Evolutionary conservation across 2,888 invertebrate genomes (phyloP), one percentile per base, ranked within the genome.

Genomic region (Leucania comma): DNA sequence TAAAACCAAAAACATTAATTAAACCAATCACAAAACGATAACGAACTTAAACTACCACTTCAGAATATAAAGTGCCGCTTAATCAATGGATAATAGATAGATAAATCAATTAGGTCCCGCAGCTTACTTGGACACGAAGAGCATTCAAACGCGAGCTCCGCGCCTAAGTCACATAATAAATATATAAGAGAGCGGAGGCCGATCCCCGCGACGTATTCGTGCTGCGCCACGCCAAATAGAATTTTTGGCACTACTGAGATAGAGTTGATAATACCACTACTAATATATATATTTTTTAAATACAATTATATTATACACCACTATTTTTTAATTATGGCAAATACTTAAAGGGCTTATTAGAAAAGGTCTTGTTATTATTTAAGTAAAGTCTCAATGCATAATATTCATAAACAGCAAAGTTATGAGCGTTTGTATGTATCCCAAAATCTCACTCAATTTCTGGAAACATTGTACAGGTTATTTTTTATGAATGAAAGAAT

Each of bases 181-280:
- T 82, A 84, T 83, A 82, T 71, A 77, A 78, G 72, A 82, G 72
- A 78, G 68, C 72, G 71, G 80, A 14, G 86, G 85, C 84, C 88
- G 89, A 90, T 89, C 89, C 90, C 84, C 88, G 76, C 78, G 86
- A 89, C 91, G 90, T 93, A 92, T 91, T 93, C 92, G 89, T 88
- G 89, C 82, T 92, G 91, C 90, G 87, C 87, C 88, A 88, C 86
- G 91, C 92, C 92, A 93, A 93, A 93, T 93, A 92, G 90, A 93
- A 93, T 93, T 92, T 93, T 92, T 87, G 92, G 89, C 75, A 79
- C 85, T 58, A 77, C 48, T 76, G 9, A 8, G 78, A 81, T 73
- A 72, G 90, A 92, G 92, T 24, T 84, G 87, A 20, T 88, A 51
- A 71, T 70, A 82, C 80, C 78, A 6, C 54, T 1, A 8, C n/a